A percentile compares a stretch with the other conserved stretches of the same genome.
These are phyloP conservation scores for Lithophane leautieri DNA, from an alignment of 2,888 invertebrate species.

Conservation along the genomic window DNA sequence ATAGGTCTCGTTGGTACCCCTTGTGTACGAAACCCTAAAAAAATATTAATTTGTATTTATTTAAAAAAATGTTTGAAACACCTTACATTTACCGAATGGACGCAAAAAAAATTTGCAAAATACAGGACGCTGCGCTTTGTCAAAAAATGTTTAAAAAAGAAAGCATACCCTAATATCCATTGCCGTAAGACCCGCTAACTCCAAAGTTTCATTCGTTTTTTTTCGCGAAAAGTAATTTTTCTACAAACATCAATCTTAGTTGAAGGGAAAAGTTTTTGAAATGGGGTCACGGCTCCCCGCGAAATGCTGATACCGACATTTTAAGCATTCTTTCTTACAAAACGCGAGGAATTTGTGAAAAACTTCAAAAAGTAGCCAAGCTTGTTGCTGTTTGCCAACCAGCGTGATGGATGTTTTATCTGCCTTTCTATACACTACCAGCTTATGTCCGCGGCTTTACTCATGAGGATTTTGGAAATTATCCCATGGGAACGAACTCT, in stretches of 20 bases:
- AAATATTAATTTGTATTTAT: neutral
- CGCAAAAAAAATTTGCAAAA: slow-evolving; percentile 34
- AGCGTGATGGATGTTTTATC: slow-evolving; percentile 46
- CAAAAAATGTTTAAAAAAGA: slow-evolving; percentile 47
- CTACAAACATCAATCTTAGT: slow-evolving; percentile 85
- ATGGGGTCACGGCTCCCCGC: slow-evolving; percentile 83
- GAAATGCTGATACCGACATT: slow-evolving; percentile 80
- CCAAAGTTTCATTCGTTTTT: slow-evolving; percentile 68
- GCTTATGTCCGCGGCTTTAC: too few relatives aligned
- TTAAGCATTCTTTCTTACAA: slow-evolving; percentile 79
- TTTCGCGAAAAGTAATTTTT: slow-evolving; percentile 72
- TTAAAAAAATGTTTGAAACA: neutral
- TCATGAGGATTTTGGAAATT: too few relatives aligned
- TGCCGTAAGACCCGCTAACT: slow-evolving; percentile 48
- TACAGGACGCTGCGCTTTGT: slow-evolving; percentile 31
- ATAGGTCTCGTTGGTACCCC: too few relatives aligned
- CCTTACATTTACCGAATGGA: slow-evolving; percentile 6
- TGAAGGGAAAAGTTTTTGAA: slow-evolving; percentile 81
- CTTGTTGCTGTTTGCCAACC: slow-evolving; percentile 66
- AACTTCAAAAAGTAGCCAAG: slow-evolving; percentile 72
- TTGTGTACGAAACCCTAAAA: neutral
- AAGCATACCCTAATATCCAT: slow-evolving; percentile 60
- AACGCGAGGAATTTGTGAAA: slow-evolving; percentile 75
- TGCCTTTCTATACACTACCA: neutral
- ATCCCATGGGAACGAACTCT: too few relatives aligned